phyloP scores from a whole-genome alignment of 2,113 vertebrate species.

The Seriola rivoliana region DNA sequence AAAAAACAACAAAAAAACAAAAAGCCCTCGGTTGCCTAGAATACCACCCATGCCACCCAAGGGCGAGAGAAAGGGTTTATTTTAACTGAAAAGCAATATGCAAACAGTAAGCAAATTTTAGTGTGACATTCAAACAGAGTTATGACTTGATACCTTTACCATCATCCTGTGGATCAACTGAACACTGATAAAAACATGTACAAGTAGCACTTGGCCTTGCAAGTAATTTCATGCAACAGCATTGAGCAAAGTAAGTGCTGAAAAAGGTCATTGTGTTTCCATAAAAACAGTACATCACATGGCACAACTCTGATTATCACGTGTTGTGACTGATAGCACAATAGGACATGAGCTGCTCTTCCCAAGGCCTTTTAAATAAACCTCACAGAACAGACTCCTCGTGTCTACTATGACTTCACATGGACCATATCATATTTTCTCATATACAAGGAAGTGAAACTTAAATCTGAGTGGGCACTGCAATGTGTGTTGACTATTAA shows the following conservation, averaged over 20 bases:
- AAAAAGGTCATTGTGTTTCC: conserved; percentile 34
- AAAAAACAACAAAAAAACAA: not conserved
- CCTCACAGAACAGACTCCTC: not conserved
- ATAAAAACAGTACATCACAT: conserved; percentile 60
- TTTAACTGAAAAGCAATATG: conserved; percentile 5
- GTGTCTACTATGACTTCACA: not conserved
- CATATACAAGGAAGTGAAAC: not conserved
- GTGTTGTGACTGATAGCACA: conserved; percentile 42
- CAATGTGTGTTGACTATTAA: not conserved
- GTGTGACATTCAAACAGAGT: not conserved
- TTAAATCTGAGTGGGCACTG: not conserved
- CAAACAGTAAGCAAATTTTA: conserved; percentile 33
- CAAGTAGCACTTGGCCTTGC: not conserved
- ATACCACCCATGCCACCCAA: conserved; percentile 9
- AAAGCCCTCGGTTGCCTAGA: conserved; percentile 11
- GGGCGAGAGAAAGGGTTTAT: not conserved
- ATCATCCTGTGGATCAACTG: not conserved
- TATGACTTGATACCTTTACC: not conserved
- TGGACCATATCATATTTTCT: not conserved
- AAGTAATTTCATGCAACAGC: conserved; percentile 2
- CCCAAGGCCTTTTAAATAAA: conserved; percentile 1
- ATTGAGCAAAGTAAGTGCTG: not conserved
- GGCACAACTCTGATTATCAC: conserved; percentile 47
- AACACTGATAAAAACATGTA: not conserved
- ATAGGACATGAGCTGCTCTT: not conserved